Base-by-base conservation (phyloP, 2,888 invertebrate genomes). In the Microplitis deprimator region DNA sequence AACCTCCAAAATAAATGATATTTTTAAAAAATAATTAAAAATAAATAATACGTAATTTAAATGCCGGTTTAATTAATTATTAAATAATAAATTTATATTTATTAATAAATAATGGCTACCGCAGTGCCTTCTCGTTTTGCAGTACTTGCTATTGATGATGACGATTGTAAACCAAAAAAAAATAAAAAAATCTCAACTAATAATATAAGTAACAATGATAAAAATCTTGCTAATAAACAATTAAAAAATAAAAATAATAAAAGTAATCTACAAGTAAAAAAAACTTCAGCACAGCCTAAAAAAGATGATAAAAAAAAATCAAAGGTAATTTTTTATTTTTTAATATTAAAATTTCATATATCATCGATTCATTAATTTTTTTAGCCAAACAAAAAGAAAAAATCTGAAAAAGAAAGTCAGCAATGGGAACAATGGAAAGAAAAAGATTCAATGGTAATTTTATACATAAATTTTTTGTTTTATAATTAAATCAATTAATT, bases 371-470 rank as follows among this genome's bases (percentile, higher is more conserved):
- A 41, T 41, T 41, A 10, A 41, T 77, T 50, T 59, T 86, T 86
- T 60, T 85, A 91, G 88, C 50, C 8, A 50, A 86, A 87, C 7
- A 90, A 91, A 83, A 88, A 90, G 82, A 93, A 92, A 87, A 87
- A 91, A 75, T 91, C 91, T 82, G 90, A 89, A 70, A 88, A 90
- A 75, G 90, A 92, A 17, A 90, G 90, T 38, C 92, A 93, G 81
- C 94, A 94, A 84, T 95, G 94, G 94, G 94, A 94, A 87, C 92
- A 92, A 82, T 95, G 94, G 94, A 94, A 94, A 85, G 92, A 93
- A 87, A 94, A 94, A 85, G 94, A 95, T 90, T 92, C 91, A 78
- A 92, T 94, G 90, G 92, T 94, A 87, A 64, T 79, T 75, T 65
- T 6, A n/a, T 64, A 20, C 59, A 8, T 13, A n/a, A 40, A n/a